These are phyloP conservation scores for Harpalus rufipes DNA, from an alignment of 2,888 invertebrate genomes.

Conservation along the genomic window DNA sequence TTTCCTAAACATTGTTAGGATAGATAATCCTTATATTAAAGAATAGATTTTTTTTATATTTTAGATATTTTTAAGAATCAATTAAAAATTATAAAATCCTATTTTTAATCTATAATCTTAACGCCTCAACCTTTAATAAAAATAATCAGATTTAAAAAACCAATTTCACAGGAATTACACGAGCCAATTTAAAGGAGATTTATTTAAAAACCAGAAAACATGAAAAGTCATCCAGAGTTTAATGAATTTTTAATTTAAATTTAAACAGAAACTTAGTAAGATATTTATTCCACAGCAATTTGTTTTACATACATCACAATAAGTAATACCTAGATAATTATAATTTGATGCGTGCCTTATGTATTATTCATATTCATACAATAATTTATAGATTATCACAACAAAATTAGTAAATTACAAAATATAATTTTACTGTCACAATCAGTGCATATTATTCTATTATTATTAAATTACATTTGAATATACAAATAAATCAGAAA, in stretches of 20 bases:
- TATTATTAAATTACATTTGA: no score
- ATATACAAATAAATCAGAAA: no score
- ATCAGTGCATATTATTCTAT: no score
- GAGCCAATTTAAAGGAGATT: constrained; percentile 23
- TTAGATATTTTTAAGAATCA: neutral
- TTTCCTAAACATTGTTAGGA: neutral
- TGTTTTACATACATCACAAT: no score
- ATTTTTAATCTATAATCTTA: neutral
- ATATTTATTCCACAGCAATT: no score
- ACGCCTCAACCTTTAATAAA: neutral
- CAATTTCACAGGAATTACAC: constrained; percentile 26
- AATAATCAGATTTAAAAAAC: constrained; percentile 23
- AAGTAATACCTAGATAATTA: neutral
- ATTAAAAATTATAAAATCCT: neutral
- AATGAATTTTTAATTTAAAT: constrained; percentile 13
- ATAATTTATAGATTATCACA: no score
- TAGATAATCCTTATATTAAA: neutral
- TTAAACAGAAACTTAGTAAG: neutral
- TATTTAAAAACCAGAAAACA: constrained; percentile 14
- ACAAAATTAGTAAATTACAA: no score
- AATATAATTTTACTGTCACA: no score
- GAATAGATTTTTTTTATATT: no score
- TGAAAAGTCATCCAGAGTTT: neutral
- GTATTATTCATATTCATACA: no score
- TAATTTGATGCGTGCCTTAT: neutral